phyloP scores from a whole-genome alignment of 2,797 vertebrate species.

The Halcyon leucocephala region DNA sequence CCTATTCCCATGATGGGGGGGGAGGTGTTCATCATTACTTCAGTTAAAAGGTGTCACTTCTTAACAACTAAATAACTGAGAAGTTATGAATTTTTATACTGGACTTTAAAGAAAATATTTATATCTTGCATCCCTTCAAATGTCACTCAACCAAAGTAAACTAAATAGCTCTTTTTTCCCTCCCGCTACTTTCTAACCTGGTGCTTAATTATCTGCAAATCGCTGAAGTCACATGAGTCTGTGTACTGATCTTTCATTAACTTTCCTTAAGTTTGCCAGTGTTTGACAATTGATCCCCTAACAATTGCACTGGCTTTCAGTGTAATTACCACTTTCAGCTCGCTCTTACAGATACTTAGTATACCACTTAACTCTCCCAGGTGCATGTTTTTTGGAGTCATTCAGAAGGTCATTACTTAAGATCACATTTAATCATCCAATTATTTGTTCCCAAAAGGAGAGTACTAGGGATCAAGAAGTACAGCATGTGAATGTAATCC shows the following conservation, averaged over 20 bases:
- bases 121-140: neutral
- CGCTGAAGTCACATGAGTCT: neutral
- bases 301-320: conserved; percentile 46
- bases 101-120: neutral
- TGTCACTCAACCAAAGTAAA: neutral
- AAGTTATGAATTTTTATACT: neutral
- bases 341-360: conserved; percentile 24
- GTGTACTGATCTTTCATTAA: conserved; percentile 23
- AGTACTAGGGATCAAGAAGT: neutral
- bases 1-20: neutral
- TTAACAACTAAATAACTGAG: neutral
- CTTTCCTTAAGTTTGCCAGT: conserved; percentile 10
- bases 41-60: neutral
- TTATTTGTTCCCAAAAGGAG: conserved; percentile 43
- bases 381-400: conserved; percentile 18
- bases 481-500: conserved; percentile 7
- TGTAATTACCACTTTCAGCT: conserved; percentile 42
- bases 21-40: neutral
- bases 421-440: conserved; percentile 49
- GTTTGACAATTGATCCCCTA: conserved; percentile 62
- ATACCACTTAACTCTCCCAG: conserved; percentile 43
- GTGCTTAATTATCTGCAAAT: conserved; percentile 31
- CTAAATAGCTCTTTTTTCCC: neutral
- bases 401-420: conserved; percentile 51
- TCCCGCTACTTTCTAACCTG: neutral